Evolutionary conservation across 2,797 vertebrate genomes (phyloP).

Genomic region (Eremophila alpestris): DNA sequence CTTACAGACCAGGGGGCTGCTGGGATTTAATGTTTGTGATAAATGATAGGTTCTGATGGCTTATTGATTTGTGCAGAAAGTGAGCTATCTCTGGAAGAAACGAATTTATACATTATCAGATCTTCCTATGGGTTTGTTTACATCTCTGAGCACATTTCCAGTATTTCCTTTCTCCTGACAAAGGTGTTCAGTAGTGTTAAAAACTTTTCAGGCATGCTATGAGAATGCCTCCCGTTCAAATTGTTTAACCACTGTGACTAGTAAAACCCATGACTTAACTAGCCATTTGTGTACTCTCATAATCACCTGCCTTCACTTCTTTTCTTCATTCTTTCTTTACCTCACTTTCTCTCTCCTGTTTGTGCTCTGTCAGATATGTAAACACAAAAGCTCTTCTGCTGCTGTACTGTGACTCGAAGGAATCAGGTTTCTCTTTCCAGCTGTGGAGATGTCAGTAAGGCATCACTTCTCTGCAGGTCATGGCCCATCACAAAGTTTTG

Average conservation of each 20-base stretch:
- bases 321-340: not conserved
- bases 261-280: constrained; percentile 30
- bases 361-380: fast-evolving
- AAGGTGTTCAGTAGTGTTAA: not conserved
- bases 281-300: constrained; percentile 1
- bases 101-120: not conserved
- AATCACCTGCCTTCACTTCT: constrained; percentile 8
- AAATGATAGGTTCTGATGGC: constrained; percentile 37
- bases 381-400: not conserved
- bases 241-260: constrained; percentile 26
- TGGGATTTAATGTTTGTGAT: constrained; percentile 31
- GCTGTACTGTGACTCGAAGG: not conserved
- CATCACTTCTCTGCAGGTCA: not conserved
- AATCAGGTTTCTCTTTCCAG: not conserved
- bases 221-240: not conserved
- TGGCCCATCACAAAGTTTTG: not conserved
- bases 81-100: constrained; percentile 27
- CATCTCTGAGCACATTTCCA: not conserved
- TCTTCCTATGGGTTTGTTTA: not conserved
- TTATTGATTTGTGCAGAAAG: constrained; percentile 33
- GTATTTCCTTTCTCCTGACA: not conserved
- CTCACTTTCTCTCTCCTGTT: not conserved
- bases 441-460: not conserved
- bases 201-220: not conserved
- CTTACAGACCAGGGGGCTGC: not conserved